Evolutionary conservation across 2,797 vertebrate species (phyloP), one percentile per base, ranked within the genome.

Genomic region (Heteromormyrus szaboi): DNA sequence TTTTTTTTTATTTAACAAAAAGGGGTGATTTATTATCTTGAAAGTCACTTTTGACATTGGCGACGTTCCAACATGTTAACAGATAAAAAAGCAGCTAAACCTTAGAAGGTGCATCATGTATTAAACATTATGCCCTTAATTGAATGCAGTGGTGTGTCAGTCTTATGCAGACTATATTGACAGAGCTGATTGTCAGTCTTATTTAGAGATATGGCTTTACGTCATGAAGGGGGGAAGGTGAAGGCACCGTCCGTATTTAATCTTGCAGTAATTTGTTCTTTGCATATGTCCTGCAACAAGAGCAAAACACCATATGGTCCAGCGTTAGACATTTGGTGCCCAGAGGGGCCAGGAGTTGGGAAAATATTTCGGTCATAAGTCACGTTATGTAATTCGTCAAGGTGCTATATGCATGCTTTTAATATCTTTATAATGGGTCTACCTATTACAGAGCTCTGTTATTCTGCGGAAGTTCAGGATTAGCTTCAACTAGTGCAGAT

Each of bases 201-300:
- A 53, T 85, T 29, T 54, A 53, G 83, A 85, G 50, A 51, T 85
- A 50, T 54, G 48, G 4, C 19, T 46, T 79, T 79, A 79, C 50
- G 51, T 33, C 3, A 53, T 2, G 25, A 14, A 85, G 48, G 3
- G 19, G 50, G 46, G 50, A 29, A 17, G 83, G 50, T 53, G 25
- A 11, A 85, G 46, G 4, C 46, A 25, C 25, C 19, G 14, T 85
- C 48, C 37, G 22, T 85, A 33, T 85, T 85, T 85, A 54, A 85
- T 85, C 12, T 85, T 85, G 50, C 25, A 29, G 83, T 33, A 85
- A 85, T 53, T 85, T 85, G 83, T 85, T 53, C 22, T 85, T 85
- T 53, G 44, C 83, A 53, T 51, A 33, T 54, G 83, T 85, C 83
- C 83, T 53, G 25, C 25, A 4, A 8, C 6, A 19, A 33, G 11